These are phyloP conservation scores for Agrilus cyanescens DNA, from an alignment of 2,888 invertebrate genomes.

Conservation along the genomic window DNA sequence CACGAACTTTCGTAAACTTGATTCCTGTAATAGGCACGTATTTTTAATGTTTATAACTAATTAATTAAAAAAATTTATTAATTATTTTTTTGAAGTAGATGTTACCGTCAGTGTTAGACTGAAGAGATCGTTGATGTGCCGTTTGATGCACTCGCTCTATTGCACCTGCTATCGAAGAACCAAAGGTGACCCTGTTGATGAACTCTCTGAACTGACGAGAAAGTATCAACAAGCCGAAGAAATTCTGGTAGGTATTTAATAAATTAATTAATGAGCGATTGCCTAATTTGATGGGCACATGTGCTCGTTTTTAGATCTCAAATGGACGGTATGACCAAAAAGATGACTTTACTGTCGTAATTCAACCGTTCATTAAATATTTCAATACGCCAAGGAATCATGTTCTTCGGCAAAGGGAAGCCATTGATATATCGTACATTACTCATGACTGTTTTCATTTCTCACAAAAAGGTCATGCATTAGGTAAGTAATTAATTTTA, in stretches of 20 bases:
- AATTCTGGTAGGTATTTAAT: slow-evolving; percentile 41
- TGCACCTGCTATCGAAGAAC: slow-evolving; percentile 60
- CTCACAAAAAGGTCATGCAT: slow-evolving; percentile 67
- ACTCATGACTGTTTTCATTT: slow-evolving; percentile 71
- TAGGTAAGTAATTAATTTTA: slow-evolving; percentile 39
- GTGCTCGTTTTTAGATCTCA: slow-evolving; percentile 33
- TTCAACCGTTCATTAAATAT: slow-evolving; percentile 60
- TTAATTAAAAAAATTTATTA: slow-evolving; percentile 1
- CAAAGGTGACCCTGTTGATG: slow-evolving; percentile 42
- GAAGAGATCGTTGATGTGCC: slow-evolving; percentile 50
- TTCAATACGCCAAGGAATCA: slow-evolving; percentile 51
- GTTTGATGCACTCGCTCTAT: slow-evolving; percentile 58
- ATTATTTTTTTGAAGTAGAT: slow-evolving; percentile 37
- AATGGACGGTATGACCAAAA: slow-evolving; percentile 53
- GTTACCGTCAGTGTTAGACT: slow-evolving; percentile 59
- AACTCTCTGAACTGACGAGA: slow-evolving; percentile 46
- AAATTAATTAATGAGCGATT: background rate
- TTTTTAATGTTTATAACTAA: background rate
- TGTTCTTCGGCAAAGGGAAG: slow-evolving; percentile 33
- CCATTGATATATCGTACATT: slow-evolving; percentile 57
- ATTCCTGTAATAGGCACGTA: slow-evolving; percentile 56
- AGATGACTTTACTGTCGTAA: slow-evolving; percentile 58
- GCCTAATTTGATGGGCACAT: background rate
- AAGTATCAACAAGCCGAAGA: slow-evolving; percentile 57
- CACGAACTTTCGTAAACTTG: slow-evolving; percentile 58